phyloP scores from a whole-genome alignment of 2,797 vertebrate species.

The Psittacula derbiana region DNA sequence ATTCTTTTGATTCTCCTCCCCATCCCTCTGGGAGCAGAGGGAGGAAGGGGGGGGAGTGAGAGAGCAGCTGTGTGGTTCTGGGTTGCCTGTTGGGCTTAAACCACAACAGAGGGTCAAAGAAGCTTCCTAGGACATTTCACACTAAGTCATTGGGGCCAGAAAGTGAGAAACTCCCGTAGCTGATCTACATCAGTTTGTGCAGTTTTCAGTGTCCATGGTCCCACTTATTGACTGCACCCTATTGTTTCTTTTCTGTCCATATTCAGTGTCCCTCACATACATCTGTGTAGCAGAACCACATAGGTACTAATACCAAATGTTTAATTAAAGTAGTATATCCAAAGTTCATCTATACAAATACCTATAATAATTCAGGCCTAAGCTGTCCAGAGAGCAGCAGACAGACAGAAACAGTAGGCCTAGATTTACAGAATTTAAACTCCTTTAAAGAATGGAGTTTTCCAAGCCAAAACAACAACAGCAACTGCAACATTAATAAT shows the following conservation, averaged over 20 bases:
- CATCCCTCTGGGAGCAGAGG: neutral
- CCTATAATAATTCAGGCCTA: neutral
- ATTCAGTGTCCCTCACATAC: neutral
- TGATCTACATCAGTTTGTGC: neutral
- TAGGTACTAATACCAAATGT: neutral
- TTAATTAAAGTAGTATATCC: neutral
- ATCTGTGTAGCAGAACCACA: neutral
- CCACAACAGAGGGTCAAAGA: neutral
- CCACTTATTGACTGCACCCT: neutral
- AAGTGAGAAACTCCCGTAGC: neutral
- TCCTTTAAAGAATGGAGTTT: neutral
- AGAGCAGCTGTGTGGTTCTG: too few relatives aligned
- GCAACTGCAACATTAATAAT: neutral
- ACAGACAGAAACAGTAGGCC: neutral
- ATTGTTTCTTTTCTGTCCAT: neutral
- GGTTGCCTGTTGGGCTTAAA: too few relatives aligned
- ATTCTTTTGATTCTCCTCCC: neutral
- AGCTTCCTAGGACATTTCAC: neutral
- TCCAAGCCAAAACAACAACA: neutral
- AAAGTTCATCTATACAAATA: neutral
- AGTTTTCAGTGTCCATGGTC: neutral
- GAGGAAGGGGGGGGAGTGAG: neutral
- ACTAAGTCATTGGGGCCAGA: neutral
- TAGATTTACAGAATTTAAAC: neutral
- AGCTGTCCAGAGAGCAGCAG: neutral